A percentile compares a stretch with the other conserved stretches of the same genome.
phyloP scores from a whole-genome alignment of 2,797 vertebrate genomes.

The Eulemur albifrons region DNA sequence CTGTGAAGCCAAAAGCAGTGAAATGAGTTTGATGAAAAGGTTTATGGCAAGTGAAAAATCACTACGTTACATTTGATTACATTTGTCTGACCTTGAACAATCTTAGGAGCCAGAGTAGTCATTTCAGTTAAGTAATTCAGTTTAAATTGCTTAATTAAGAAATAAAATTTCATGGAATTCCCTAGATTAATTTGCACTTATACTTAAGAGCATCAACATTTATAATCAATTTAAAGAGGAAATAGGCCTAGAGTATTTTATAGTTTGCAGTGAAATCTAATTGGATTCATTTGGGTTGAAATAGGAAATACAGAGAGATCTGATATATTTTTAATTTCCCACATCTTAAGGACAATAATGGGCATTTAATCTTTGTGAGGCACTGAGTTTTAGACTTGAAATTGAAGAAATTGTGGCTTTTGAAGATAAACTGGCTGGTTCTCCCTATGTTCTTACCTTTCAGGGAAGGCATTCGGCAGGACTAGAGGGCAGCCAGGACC shows the following conservation, averaged over 20 bases:
- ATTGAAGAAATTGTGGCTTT: conserved; percentile 43
- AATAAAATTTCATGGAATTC: conserved; percentile 74
- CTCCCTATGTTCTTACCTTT: neutral
- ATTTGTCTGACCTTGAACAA: conserved; percentile 72
- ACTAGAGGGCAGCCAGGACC: neutral
- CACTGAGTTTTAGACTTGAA: conserved; percentile 67
- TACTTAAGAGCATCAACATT: conserved; percentile 78
- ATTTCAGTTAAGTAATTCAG: conserved; percentile 73
- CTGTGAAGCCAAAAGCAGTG: conserved; percentile 48
- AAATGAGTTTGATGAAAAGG: conserved; percentile 37
- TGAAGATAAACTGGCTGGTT: conserved; percentile 1
- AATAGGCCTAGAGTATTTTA: conserved; percentile 73
- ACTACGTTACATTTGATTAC: conserved; percentile 66
- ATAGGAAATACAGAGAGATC: conserved; percentile 64
- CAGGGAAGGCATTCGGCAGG: neutral
- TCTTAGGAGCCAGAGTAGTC: conserved; percentile 55
- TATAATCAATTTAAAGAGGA: conserved; percentile 77
- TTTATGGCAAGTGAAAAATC: conserved; percentile 62
- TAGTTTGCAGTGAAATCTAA: conserved; percentile 72
- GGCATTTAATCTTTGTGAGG: conserved; percentile 67
- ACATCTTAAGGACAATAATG: conserved; percentile 67
- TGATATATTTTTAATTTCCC: conserved; percentile 77
- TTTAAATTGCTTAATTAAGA: conserved; percentile 79
- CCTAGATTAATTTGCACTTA: conserved; percentile 79
- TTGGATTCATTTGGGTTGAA: conserved; percentile 75